phyloP scores from a whole-genome alignment of 2,797 vertebrate species.

The Ctenosaura bakeri region DNA sequence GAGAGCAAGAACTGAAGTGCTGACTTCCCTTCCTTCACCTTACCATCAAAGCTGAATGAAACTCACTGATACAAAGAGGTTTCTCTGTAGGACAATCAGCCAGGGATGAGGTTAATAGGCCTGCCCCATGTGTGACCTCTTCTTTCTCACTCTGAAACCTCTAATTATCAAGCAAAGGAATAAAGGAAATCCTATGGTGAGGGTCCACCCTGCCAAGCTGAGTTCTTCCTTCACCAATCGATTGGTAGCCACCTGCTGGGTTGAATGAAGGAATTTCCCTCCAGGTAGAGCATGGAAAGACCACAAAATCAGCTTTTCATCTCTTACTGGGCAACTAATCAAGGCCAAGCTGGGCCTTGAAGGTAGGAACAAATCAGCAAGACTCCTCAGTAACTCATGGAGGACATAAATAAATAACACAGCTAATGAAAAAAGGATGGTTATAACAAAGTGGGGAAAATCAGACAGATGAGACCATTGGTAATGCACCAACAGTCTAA shows the following conservation, averaged over 20 bases:
- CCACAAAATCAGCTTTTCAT: conserved; percentile 25
- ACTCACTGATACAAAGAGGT: conserved; percentile 61
- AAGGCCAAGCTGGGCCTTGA: not conserved
- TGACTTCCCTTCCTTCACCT: not conserved
- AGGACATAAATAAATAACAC: conserved; percentile 17
- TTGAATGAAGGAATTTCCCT: not conserved
- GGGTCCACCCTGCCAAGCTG: conserved; percentile 4
- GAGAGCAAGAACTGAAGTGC: not conserved
- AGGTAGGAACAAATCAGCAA: not conserved
- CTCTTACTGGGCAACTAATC: not conserved
- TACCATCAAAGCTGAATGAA: conserved; percentile 39
- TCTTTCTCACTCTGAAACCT: conserved; percentile 52
- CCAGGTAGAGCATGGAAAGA: not conserved
- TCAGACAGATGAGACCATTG: conserved; percentile 53
- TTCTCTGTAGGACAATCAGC: conserved; percentile 61
- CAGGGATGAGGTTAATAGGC: conserved; percentile 63
- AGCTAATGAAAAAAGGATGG: conserved; percentile 17
- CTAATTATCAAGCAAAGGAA: conserved; percentile 58
- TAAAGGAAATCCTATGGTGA: conserved; percentile 12
- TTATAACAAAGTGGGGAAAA: conserved; percentile 20
- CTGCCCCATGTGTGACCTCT: conserved; percentile 59
- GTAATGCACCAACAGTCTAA: conserved; percentile 62
- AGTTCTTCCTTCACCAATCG: not conserved
- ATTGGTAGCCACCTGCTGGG: conserved; percentile 15
- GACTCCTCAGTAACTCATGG: not conserved